These are phyloP conservation scores for Crossoptilon crossoptilon DNA, from an alignment of 2,797 vertebrate species.

Conservation along the genomic window DNA sequence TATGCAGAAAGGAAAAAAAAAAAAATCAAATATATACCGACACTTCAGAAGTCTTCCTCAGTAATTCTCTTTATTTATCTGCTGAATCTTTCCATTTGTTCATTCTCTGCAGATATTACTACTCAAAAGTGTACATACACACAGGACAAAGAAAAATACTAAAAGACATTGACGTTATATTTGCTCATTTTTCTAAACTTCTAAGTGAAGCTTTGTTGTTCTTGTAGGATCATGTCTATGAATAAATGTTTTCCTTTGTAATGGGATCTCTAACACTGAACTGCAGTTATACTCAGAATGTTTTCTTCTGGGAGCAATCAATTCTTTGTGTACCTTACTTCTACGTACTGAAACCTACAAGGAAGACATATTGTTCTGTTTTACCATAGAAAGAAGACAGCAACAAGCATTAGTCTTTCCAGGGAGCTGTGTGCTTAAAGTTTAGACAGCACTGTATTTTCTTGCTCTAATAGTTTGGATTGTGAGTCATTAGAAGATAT, in stretches of 20 bases:
- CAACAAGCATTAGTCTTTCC: not conserved
- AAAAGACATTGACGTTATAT: not conserved
- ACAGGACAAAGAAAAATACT: not conserved
- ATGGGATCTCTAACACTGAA: not conserved
- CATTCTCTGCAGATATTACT: not conserved
- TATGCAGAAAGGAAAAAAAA: not conserved
- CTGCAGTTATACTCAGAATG: not conserved
- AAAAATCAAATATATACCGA: not conserved
- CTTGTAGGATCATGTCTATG: not conserved
- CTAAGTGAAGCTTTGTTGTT: not conserved
- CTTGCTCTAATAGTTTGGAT: not conserved
- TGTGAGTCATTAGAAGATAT: not conserved
- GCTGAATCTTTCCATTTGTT: not conserved
- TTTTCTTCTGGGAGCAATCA: constrained; percentile 31
- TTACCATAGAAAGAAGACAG: constrained; percentile 19
- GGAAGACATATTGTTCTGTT: constrained; percentile 11
- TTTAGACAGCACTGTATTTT: constrained; percentile 4
- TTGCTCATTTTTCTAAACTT: not conserved
- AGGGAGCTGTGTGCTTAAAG: not conserved
- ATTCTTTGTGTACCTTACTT: constrained; percentile 1
- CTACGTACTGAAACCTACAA: not conserved
- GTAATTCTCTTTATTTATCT: not conserved
- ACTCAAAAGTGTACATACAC: not conserved
- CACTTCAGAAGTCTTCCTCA: not conserved
- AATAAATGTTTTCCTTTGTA: not conserved